phyloP scores from a whole-genome alignment of 1,140 invertebrate genomes.

The Chrysopa pallens region DNA sequence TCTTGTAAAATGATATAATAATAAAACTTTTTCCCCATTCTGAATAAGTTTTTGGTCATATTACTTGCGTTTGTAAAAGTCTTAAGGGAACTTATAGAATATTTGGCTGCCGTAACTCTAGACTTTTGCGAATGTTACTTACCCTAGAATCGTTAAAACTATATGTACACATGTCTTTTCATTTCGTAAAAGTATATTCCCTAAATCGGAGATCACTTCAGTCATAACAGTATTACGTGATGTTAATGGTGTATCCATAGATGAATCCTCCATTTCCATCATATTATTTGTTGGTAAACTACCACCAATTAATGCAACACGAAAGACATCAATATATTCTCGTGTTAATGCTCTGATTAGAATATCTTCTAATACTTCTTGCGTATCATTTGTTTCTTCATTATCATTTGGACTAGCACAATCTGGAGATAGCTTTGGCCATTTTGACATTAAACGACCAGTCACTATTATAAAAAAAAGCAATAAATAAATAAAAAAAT shows the following conservation, averaged over 20 bases:
- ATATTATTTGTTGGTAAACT: conserved; percentile 21
- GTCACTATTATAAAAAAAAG: conserved; percentile 33
- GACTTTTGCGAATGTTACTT: conserved; percentile 9
- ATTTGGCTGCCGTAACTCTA: too few species aligned
- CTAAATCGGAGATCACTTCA: conserved; percentile 55
- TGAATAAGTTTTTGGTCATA: too few species aligned
- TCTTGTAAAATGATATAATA: too few species aligned
- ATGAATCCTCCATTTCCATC: conserved; percentile 50
- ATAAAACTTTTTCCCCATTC: too few species aligned
- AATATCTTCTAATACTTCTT: conserved; percentile 79
- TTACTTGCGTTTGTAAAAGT: too few species aligned
- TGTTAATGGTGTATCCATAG: conserved; percentile 32
- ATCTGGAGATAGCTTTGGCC: conserved; percentile 63
- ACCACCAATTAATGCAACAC: conserved; percentile 37
- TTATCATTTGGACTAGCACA: conserved; percentile 49
- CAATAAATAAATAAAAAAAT: conserved; percentile 3
- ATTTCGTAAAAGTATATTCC: conserved; percentile 40
- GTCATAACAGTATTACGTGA: conserved; percentile 34
- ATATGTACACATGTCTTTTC: conserved; percentile 44
- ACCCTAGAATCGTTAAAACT: conserved; percentile 40
- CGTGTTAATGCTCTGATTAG: conserved; percentile 68
- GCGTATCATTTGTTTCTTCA: conserved; percentile 59
- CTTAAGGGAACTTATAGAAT: too few species aligned
- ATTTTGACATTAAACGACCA: conserved; percentile 52
- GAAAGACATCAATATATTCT: conserved; percentile 71